Evolutionary conservation across 2,113 vertebrate genomes (phyloP).

Genomic region (Xiphophorus couchianus): DNA sequence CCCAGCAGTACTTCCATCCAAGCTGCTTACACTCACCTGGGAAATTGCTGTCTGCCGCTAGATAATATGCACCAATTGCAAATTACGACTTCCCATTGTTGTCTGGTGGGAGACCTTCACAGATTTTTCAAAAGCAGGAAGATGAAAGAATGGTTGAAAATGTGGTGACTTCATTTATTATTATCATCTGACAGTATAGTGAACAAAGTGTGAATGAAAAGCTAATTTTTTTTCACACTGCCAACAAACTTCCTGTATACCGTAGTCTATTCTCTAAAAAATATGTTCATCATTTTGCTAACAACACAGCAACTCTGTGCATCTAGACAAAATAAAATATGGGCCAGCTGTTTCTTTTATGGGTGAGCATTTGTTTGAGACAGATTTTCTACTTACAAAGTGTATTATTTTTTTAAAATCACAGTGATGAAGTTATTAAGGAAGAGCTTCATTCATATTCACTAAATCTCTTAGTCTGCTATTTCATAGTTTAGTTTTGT

Average conservation of each 20-base stretch:
- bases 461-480: too few relatives aligned
- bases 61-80: constrained; percentile 44
- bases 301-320: constrained; percentile 4
- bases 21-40: constrained; percentile 48
- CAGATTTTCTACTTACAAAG: not conserved
- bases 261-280: constrained; percentile 12
- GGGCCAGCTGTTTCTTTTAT: not conserved
- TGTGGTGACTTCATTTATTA: constrained; percentile 28
- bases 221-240: constrained; percentile 22
- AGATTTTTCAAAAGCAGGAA: constrained; percentile 42
- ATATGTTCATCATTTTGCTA: constrained; percentile 19
- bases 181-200: constrained; percentile 28
- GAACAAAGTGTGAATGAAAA: constrained; percentile 39
- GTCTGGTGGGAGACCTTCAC: constrained; percentile 45
- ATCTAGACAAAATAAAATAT: not conserved
- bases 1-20: constrained; percentile 55
- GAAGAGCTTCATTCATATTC: too few relatives aligned
- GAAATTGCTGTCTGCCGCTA: constrained; percentile 51
- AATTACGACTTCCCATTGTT: constrained; percentile 51
- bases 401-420: too few relatives aligned
- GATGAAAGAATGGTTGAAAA: constrained; percentile 41
- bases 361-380: not conserved
- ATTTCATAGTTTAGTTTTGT: too few relatives aligned
- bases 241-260: not conserved
- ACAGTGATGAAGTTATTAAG: too few relatives aligned